phyloP scores from a whole-genome alignment of 1,140 invertebrate genomes.

The Drosophila quadrilineata region DNA sequence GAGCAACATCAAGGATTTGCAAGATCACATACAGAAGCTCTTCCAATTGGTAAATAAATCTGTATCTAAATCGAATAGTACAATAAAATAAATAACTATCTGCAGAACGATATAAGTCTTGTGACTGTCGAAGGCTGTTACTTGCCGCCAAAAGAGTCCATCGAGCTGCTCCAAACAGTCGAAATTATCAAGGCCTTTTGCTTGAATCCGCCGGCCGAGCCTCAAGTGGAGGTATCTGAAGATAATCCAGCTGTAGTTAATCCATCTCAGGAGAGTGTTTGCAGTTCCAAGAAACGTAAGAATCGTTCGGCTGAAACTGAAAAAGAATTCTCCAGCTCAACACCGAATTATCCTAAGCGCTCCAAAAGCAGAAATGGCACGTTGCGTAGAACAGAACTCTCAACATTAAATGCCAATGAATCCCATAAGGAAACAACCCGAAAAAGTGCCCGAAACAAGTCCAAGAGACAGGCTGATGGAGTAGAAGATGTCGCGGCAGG shows the following conservation, averaged over 20 bases:
- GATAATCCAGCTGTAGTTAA: not conserved
- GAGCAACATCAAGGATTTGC: slow-evolving; percentile 51
- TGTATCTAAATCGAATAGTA: not conserved
- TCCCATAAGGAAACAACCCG: not conserved
- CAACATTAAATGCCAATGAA: not conserved
- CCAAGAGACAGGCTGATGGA: not conserved
- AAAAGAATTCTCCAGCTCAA: slow-evolving; percentile 22
- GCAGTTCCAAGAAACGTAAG: slow-evolving; percentile 46
- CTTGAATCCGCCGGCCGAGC: not conserved
- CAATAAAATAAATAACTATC: not conserved
- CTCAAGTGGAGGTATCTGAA: not conserved
- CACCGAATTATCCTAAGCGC: slow-evolving; percentile 41
- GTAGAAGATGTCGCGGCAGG: not conserved
- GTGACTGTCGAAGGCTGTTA: slow-evolving; percentile 55
- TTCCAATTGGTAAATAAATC: slow-evolving; percentile 38
- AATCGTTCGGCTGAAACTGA: slow-evolving; percentile 30
- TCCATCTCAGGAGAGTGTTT: not conserved
- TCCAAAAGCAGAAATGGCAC: slow-evolving; percentile 17
- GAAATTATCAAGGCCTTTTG: slow-evolving; percentile 44
- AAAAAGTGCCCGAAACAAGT: not conserved
- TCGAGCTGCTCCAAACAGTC: slow-evolving; percentile 34
- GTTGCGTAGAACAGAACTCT: not conserved
- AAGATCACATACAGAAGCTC: slow-evolving; percentile 56
- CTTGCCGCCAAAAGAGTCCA: slow-evolving; percentile 54
- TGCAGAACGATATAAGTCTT: slow-evolving; percentile 46